Evolutionary conservation across 2,113 vertebrate genomes (phyloP).

Genomic region (Laticauda colubrina): DNA sequence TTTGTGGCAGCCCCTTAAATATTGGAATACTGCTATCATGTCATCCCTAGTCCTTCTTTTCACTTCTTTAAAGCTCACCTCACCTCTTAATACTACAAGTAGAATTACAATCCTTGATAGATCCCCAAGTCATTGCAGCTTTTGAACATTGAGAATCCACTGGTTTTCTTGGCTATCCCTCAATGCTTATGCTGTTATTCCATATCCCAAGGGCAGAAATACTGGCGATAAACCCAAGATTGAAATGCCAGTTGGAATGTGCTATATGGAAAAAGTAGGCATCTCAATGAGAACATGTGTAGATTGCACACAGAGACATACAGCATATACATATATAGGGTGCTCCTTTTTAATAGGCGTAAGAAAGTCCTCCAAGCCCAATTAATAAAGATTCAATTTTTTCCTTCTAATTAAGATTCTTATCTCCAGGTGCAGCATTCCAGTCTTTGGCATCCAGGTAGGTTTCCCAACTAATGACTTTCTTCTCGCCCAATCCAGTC

Average conservation of each 20-base stretch:
- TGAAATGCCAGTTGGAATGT: neutral
- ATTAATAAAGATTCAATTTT: neutral
- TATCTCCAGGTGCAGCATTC: neutral
- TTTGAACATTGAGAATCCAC: neutral
- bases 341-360: neutral
- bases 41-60: neutral
- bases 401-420: neutral
- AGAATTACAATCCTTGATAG: neutral
- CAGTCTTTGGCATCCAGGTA: neutral
- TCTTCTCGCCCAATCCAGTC: neutral
- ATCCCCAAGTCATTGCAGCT: neutral
- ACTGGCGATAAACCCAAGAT: neutral
- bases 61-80: neutral
- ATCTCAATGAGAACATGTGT: neutral
- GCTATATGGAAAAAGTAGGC: neutral
- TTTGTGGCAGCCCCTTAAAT: neutral
- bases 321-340: neutral
- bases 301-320: neutral
- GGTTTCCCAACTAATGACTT: neutral
- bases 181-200: neutral
- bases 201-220: neutral
- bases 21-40: neutral
- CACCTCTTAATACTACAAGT: neutral
- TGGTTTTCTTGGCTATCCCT: neutral
- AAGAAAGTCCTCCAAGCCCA: neutral